Evolutionary conservation across 2,888 invertebrate genomes (phyloP).

Genomic region (Drosophila histrio): DNA sequence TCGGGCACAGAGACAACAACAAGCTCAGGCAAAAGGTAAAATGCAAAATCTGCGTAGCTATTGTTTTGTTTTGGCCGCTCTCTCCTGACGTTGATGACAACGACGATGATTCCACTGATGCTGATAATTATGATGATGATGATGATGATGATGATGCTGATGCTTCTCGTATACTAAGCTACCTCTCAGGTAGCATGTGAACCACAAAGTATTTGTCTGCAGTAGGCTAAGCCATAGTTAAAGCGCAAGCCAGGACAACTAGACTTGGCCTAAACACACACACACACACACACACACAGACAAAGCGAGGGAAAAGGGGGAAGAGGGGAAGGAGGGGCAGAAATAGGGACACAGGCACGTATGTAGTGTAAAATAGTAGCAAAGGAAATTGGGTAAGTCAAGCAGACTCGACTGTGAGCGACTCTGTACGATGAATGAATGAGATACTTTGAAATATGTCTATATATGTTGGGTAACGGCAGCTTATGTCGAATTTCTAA

Average conservation of each 20-base stretch:
- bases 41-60: constrained; percentile 56
- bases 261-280: constrained; percentile 5
- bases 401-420: too few relatives aligned
- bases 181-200: constrained; percentile 54
- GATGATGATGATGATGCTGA: constrained; percentile 7
- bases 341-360: too few relatives aligned
- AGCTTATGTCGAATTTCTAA: too few relatives aligned
- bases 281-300: neutral
- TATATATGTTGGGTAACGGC: too few relatives aligned
- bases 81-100: constrained; percentile 17
- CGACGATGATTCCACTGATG: constrained; percentile 1
- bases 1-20: constrained; percentile 15
- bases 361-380: too few relatives aligned
- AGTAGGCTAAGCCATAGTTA: constrained; percentile 56
- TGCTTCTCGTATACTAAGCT: constrained; percentile 43
- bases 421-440: too few relatives aligned
- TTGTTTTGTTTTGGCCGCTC: constrained; percentile 50
- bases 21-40: constrained; percentile 31
- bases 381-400: too few relatives aligned
- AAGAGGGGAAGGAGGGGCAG: neutral
- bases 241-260: constrained; percentile 31
- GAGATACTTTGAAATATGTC: too few relatives aligned
- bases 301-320: neutral
- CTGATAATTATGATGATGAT: constrained; percentile 4
- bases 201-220: constrained; percentile 56